phyloP scores from a whole-genome alignment of 2,113 vertebrate genomes.

The Poecile atricapillus region DNA sequence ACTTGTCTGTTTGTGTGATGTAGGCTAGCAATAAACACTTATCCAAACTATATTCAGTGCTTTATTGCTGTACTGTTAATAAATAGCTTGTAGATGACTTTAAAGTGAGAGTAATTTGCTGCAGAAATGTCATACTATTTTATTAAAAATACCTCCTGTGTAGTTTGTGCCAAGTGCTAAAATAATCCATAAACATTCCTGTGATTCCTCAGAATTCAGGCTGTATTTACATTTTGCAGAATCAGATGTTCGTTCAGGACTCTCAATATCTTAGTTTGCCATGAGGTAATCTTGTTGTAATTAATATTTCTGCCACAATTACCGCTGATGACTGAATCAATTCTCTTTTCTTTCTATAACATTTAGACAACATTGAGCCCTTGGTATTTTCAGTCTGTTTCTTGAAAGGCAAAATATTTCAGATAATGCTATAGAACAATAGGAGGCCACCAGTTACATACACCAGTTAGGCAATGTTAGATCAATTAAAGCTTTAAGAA shows the following conservation, averaged over 20 bases:
- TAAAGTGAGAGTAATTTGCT: constrained; percentile 33
- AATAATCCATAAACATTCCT: constrained; percentile 14
- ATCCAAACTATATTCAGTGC: constrained; percentile 31
- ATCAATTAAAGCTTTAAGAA: background rate
- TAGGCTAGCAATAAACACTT: constrained; percentile 28
- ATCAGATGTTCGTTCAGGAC: constrained; percentile 1
- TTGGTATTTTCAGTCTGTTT: background rate
- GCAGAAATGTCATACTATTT: constrained; percentile 22
- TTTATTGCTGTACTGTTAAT: constrained; percentile 21
- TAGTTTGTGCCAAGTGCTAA: constrained; percentile 11
- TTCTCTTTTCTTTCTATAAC: background rate
- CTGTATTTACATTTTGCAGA: constrained; percentile 20
- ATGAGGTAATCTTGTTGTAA: constrained; percentile 3
- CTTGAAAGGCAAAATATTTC: background rate
- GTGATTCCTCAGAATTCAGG: background rate
- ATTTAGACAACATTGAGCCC: background rate
- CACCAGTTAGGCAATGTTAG: background rate
- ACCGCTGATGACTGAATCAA: background rate
- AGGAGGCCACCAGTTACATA: constrained; percentile 37
- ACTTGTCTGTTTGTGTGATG: constrained; percentile 14
- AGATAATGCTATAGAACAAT: constrained; percentile 50
- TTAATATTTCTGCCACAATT: constrained; percentile 38
- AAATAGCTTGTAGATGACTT: constrained; percentile 18
- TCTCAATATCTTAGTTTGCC: background rate
- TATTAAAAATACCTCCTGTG: constrained; percentile 10